Evolutionary conservation across 1,140 invertebrate species (phyloP).

Genomic region (Lasioglossum baleicum): DNA sequence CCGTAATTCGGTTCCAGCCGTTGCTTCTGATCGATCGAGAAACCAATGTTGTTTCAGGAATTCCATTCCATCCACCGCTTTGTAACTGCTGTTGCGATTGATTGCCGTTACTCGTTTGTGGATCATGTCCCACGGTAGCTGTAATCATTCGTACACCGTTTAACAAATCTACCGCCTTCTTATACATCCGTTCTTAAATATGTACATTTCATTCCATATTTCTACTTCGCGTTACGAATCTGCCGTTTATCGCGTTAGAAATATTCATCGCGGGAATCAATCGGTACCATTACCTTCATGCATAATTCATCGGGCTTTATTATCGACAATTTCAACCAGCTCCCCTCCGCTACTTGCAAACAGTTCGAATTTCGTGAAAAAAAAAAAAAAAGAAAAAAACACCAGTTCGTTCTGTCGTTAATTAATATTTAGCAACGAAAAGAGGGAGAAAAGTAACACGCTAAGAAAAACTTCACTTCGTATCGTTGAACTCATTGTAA

Average conservation of each 20-base stretch:
- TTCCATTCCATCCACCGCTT: conserved; percentile 45
- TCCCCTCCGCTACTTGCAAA: too few relatives aligned
- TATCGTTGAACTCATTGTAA: too few relatives aligned
- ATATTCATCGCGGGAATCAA: too few relatives aligned
- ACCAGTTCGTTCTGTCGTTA: too few relatives aligned
- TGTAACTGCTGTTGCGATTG: conserved; percentile 62
- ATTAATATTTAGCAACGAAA: background rate
- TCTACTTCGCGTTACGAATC: too few relatives aligned
- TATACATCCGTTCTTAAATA: too few relatives aligned
- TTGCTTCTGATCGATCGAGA: conserved; percentile 58
- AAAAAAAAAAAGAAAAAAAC: too few relatives aligned
- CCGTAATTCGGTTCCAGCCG: conserved; percentile 55
- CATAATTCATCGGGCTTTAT: conserved; percentile 27
- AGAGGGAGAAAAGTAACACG: too few relatives aligned
- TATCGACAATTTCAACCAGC: too few relatives aligned
- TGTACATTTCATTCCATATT: too few relatives aligned
- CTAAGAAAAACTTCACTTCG: background rate
- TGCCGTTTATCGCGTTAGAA: conserved; percentile 25
- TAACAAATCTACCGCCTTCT: too few relatives aligned
- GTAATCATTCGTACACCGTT: conserved; percentile 23
- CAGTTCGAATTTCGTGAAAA: too few relatives aligned
- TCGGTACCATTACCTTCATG: conserved; percentile 41
- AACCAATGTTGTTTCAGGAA: conserved; percentile 50
- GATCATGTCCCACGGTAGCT: conserved; percentile 75
- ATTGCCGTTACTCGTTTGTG: conserved; percentile 65